Percentiles rank a stretch among this genome's conserved stretches.
Conservation (phyloP, 2,797 vertebrate species). For the Telmatherina bonti region DNA sequence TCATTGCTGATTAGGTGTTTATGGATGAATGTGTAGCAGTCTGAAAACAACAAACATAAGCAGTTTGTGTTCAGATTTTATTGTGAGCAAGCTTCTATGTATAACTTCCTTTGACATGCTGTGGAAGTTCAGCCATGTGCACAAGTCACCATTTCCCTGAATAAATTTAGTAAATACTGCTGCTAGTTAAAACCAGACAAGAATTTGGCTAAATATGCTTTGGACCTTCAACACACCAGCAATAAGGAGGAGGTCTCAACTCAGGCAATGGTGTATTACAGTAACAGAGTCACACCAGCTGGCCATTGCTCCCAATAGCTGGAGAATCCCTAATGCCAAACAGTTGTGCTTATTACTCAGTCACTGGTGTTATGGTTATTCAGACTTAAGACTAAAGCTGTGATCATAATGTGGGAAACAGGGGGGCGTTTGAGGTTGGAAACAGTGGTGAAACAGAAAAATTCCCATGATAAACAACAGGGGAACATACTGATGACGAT, state of each 20-base stretch:
- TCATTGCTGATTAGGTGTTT: slow-evolving; percentile 53
- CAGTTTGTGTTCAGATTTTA: slow-evolving; percentile 28
- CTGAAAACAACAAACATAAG: slow-evolving; percentile 40
- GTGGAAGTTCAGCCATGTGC: slow-evolving; percentile 41
- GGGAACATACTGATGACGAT: slow-evolving; percentile 58
- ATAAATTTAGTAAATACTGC: slow-evolving; percentile 67
- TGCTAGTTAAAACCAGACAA: slow-evolving; percentile 54
- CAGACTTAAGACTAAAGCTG: slow-evolving; percentile 19
- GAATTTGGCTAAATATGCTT: slow-evolving; percentile 37
- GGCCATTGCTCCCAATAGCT: slow-evolving; percentile 27
- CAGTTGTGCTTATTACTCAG: slow-evolving; percentile 60
- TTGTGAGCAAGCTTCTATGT: slow-evolving; percentile 65
- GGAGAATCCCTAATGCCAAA: slow-evolving; percentile 42
- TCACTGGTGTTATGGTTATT: slow-evolving; percentile 40
- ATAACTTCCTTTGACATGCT: slow-evolving; percentile 85
- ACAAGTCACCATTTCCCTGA: slow-evolving; percentile 42
- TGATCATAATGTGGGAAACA: slow-evolving; percentile 68
- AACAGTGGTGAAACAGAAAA: slow-evolving; percentile 19
- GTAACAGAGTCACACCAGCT: slow-evolving; percentile 68
- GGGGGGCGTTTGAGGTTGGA: slow-evolving; percentile 67
- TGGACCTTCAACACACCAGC: slow-evolving; percentile 39
- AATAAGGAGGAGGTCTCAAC: slow-evolving; percentile 12
- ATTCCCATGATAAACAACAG: slow-evolving; percentile 31
- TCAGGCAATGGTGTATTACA: slow-evolving; percentile 33
- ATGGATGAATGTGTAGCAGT: slow-evolving; percentile 72